A percentile compares a stretch with the other conserved stretches of the same genome.
Conservation (phyloP, 2,888 invertebrate genomes). For the Cheilosia urbana region DNA sequence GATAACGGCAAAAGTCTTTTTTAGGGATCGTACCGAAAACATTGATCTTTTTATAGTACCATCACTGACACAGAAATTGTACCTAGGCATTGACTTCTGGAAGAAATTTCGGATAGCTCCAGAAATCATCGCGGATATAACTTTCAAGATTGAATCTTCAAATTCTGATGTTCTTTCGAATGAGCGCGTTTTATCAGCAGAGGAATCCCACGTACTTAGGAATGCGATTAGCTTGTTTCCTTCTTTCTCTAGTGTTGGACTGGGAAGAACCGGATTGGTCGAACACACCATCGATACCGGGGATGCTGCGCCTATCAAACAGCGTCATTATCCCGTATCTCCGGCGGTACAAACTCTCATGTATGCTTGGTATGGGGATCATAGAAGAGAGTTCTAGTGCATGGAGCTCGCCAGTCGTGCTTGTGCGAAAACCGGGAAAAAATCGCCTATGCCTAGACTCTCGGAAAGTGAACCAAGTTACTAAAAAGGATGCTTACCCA, state of each 20-base stretch:
- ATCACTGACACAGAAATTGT: neutral
- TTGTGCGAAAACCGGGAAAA: no score
- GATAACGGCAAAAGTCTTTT: neutral
- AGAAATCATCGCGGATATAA: constrained; percentile 3
- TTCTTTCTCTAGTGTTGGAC: neutral
- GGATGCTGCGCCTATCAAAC: no score
- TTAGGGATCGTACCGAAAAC: neutral
- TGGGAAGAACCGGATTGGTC: no score
- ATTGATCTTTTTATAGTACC: neutral
- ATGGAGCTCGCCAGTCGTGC: no score
- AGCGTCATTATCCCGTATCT: no score
- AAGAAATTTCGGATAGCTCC: constrained; percentile 9
- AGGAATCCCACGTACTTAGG: neutral
- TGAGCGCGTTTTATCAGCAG: neutral
- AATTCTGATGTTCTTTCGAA: neutral
- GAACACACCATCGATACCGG: no score
- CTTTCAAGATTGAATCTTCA: neutral
- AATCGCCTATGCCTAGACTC: no score
- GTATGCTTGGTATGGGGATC: no score
- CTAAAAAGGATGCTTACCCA: neutral
- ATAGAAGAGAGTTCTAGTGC: no score
- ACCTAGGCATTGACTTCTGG: neutral
- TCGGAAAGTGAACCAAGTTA: no score
- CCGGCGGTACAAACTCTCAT: no score
- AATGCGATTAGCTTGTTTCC: neutral